phyloP scores from a whole-genome alignment of 92 coral and sea anemone species.

The Porites divaricata region DNA sequence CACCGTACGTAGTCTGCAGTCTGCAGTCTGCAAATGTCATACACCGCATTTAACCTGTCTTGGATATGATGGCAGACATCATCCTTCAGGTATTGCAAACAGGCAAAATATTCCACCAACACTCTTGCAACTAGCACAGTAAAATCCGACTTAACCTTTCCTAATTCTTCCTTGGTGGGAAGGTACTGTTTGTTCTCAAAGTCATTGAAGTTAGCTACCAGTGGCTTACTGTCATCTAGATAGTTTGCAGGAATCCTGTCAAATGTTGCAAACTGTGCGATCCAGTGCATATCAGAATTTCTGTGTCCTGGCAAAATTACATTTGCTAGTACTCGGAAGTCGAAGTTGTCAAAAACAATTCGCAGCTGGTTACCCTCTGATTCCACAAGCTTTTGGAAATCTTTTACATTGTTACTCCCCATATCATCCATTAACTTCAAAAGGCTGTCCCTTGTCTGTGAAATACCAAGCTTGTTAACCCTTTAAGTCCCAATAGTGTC shows the following conservation, averaged over 20 bases:
- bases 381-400: too few species aligned
- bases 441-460: too few species aligned
- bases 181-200: constrained; percentile 58
- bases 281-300: constrained; percentile 61
- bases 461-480: too few species aligned
- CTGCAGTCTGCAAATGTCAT: too few species aligned
- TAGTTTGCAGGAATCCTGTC: constrained; percentile 48
- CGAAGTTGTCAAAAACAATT: constrained; percentile 56
- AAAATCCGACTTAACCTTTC: constrained; percentile 32
- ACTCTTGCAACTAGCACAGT: constrained; percentile 63
- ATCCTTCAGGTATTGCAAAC: too few species aligned
- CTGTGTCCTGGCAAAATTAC: constrained; percentile 45
- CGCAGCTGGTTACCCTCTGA: too few species aligned
- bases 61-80: too few species aligned
- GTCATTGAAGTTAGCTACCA: constrained; percentile 25
- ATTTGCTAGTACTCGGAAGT: constrained; percentile 48
- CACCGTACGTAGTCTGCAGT: too few species aligned
- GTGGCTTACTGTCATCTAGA: constrained; percentile 61
- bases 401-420: too few species aligned
- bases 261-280: constrained; percentile 48
- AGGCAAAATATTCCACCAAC: constrained; percentile 44
- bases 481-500: too few species aligned
- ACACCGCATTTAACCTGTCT: too few species aligned
- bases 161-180: constrained; percentile 23
- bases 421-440: too few species aligned